Conservation (phyloP, 2,797 vertebrate species). For the Anas georgica region DNA sequence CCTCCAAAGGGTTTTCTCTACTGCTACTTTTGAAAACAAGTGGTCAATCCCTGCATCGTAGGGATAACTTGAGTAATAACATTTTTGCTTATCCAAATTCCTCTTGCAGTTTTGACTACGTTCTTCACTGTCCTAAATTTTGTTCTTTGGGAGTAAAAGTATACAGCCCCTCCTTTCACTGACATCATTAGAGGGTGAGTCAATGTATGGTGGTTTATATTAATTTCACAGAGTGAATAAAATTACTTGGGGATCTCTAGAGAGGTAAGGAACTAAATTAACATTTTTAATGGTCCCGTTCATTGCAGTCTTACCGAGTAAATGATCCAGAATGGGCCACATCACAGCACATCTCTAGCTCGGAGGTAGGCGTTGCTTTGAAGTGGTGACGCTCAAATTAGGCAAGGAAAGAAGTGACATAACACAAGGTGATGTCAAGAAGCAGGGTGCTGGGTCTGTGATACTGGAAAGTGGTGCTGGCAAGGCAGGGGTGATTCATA, state of each 20-base stretch:
- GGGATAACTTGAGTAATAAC: neutral
- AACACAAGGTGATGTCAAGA: neutral
- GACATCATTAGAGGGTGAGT: neutral
- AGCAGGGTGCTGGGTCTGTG: neutral
- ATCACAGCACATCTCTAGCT: neutral
- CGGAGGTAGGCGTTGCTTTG: neutral
- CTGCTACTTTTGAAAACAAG: neutral
- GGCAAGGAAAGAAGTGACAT: neutral
- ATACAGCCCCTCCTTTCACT: fast-evolving
- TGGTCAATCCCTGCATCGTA: neutral
- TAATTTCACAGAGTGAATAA: neutral
- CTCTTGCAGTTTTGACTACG: neutral
- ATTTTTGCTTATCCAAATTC: neutral
- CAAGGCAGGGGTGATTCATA: neutral
- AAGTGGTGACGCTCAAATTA: neutral
- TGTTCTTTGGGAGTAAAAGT: neutral
- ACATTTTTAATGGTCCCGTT: neutral
- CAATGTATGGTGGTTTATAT: neutral
- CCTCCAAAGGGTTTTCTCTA: neutral
- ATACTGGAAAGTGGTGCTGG: neutral
- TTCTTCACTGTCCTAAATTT: neutral
- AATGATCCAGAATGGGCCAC: neutral
- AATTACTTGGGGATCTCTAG: neutral
- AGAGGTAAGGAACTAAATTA: neutral
- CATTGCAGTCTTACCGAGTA: neutral